Percentiles rank a stretch among this genome's conserved stretches.
phyloP scores from a whole-genome alignment of 2,113 vertebrate genomes.

The Toxostoma redivivum region DNA sequence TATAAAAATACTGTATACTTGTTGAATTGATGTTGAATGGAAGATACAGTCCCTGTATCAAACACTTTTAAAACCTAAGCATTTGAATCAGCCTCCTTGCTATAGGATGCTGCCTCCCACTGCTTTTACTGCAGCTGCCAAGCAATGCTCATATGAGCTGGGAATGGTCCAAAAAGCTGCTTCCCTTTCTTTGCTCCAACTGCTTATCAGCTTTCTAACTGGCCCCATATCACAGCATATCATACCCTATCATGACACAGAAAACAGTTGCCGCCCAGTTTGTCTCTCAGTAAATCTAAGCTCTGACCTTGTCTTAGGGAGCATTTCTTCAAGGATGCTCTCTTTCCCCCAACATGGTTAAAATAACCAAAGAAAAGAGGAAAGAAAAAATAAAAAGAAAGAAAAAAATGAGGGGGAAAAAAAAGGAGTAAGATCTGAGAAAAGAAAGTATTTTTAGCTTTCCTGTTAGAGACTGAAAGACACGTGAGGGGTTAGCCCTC shows the following conservation, averaged over 20 bases:
- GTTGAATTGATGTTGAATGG: neutral
- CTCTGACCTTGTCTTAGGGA: neutral
- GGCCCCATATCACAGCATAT: neutral
- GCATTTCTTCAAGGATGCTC: neutral
- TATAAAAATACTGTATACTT: neutral
- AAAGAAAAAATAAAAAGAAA: no score
- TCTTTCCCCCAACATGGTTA: neutral
- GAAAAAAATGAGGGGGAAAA: fast-evolving
- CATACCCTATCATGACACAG: neutral
- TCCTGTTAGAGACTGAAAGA: neutral
- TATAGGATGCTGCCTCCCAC: slow-evolving; percentile 32
- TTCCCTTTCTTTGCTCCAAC: neutral
- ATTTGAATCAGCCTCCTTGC: slow-evolving; percentile 25
- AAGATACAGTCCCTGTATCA: neutral
- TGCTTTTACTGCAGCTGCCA: slow-evolving; percentile 37
- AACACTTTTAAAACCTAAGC: neutral
- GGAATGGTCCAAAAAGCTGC: slow-evolving; percentile 37
- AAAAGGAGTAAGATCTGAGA: neutral
- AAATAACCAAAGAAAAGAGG: neutral
- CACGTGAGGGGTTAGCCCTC: neutral
- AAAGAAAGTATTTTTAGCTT: neutral
- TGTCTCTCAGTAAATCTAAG: neutral
- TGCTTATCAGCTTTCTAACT: slow-evolving; percentile 17
- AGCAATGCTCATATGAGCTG: neutral
- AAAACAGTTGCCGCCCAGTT: neutral